Percentiles rank a stretch among this genome's conserved stretches.
Evolutionary conservation across 2,888 invertebrate species (phyloP).

Genomic region (Metallyticus violacea): DNA sequence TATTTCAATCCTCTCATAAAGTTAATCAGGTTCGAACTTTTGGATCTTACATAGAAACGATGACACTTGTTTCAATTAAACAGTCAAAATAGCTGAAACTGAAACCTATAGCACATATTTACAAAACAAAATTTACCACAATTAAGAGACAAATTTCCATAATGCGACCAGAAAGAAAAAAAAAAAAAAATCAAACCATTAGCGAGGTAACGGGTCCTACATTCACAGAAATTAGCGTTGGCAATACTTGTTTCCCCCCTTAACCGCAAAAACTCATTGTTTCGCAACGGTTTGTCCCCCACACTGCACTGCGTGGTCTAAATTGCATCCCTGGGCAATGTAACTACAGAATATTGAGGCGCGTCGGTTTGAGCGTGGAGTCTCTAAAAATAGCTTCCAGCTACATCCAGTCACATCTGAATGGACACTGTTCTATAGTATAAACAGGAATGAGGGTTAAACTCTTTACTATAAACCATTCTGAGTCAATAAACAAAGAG

Average conservation of each 20-base stretch:
- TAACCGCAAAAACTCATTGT: neutral
- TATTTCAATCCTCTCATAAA: too few species aligned
- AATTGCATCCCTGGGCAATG: neutral
- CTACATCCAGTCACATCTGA: neutral
- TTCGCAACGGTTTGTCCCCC: neutral
- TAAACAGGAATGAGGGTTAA: too few species aligned
- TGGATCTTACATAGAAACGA: too few species aligned
- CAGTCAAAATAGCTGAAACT: too few species aligned
- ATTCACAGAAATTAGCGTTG: neutral
- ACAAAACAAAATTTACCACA: too few species aligned
- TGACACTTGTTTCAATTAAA: too few species aligned
- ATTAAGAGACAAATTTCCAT: neutral
- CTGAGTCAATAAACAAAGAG: too few species aligned
- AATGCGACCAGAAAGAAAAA: neutral
- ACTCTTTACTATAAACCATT: too few species aligned
- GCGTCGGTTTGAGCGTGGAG: neutral
- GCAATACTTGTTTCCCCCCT: neutral
- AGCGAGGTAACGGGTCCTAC: neutral
- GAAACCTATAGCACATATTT: too few species aligned
- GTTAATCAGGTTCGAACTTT: too few species aligned
- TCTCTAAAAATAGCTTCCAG: neutral
- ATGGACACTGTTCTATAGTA: too few species aligned
- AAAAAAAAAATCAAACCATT: neutral
- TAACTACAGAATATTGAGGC: neutral
- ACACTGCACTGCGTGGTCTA: neutral